phyloP scores from a whole-genome alignment of 2,113 vertebrate genomes.

The Psilopsiagon aurifrons region DNA sequence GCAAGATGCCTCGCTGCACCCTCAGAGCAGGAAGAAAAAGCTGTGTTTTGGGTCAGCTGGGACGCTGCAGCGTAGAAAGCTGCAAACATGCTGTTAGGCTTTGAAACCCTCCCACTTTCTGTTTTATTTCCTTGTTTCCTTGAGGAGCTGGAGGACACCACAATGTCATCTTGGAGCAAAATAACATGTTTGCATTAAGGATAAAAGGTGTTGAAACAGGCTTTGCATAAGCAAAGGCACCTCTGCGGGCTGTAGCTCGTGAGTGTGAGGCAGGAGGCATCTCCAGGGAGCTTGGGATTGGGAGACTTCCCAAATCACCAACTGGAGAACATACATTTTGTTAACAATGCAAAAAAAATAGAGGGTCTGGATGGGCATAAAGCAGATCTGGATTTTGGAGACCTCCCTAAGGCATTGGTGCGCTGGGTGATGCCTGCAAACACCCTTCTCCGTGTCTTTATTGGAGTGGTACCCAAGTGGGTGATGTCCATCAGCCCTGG shows the following conservation, averaged over 20 bases:
- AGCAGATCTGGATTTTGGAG: background rate
- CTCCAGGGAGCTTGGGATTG: background rate
- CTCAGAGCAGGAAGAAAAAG: background rate
- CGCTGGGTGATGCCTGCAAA: fast-evolving
- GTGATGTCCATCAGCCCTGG: background rate
- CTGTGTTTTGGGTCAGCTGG: conserved; percentile 34
- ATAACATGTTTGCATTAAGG: background rate
- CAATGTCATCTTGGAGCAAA: conserved; percentile 24
- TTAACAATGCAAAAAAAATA: background rate
- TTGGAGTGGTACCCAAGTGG: background rate
- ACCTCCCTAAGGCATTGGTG: background rate
- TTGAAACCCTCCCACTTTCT: background rate
- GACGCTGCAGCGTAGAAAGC: background rate
- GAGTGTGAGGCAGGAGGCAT: fast-evolving
- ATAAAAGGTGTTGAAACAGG: background rate
- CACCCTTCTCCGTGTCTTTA: background rate
- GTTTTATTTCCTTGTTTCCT: background rate
- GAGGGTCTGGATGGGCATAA: fast-evolving
- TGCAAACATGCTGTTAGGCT: background rate
- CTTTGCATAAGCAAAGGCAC: background rate
- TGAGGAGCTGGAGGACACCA: background rate
- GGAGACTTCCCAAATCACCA: background rate
- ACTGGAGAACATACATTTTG: background rate
- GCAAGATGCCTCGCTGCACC: background rate
- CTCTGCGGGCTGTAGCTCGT: background rate